Evolutionary conservation across 2,113 vertebrate genomes (phyloP).

Genomic region (Myanophis thanlyinensis): DNA sequence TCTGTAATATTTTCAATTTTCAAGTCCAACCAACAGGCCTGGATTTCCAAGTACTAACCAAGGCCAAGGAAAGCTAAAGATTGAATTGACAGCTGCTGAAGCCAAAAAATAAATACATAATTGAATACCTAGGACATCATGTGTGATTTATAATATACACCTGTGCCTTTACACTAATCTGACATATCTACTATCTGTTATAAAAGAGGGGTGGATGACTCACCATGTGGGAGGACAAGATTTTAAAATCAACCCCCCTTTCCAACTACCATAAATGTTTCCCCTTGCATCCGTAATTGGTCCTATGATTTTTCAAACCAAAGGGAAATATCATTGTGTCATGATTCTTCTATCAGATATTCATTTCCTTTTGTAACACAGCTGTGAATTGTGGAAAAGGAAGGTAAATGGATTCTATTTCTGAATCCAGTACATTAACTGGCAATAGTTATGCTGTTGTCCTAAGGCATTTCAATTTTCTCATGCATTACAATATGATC

Average conservation of each 20-base stretch:
- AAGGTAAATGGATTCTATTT: constrained; percentile 31
- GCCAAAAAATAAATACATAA: neutral
- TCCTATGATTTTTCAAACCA: constrained; percentile 29
- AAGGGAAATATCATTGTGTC: constrained; percentile 38
- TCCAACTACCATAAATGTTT: neutral
- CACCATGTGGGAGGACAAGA: neutral
- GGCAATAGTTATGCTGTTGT: constrained; percentile 7
- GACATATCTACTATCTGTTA: neutral
- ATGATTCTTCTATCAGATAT: constrained; percentile 46
- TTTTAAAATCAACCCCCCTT: neutral
- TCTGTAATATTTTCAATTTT: neutral
- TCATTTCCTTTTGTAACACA: constrained; percentile 36
- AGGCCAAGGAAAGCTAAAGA: neutral
- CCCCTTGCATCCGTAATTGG: constrained; percentile 40
- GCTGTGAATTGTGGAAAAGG: constrained; percentile 30
- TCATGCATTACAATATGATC: constrained; percentile 18
- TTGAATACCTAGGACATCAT: neutral
- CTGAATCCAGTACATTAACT: constrained; percentile 4
- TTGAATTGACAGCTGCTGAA: neutral
- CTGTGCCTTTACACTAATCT: neutral
- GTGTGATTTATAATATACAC: neutral
- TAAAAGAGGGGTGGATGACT: neutral
- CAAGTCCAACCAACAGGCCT: neutral
- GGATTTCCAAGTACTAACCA: neutral
- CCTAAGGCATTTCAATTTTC: neutral